These are phyloP conservation scores for Mnemiopsis leidyi DNA, from an alignment of 37 sponge, comb jelly and placozoan species.

Conservation along the genomic window DNA sequence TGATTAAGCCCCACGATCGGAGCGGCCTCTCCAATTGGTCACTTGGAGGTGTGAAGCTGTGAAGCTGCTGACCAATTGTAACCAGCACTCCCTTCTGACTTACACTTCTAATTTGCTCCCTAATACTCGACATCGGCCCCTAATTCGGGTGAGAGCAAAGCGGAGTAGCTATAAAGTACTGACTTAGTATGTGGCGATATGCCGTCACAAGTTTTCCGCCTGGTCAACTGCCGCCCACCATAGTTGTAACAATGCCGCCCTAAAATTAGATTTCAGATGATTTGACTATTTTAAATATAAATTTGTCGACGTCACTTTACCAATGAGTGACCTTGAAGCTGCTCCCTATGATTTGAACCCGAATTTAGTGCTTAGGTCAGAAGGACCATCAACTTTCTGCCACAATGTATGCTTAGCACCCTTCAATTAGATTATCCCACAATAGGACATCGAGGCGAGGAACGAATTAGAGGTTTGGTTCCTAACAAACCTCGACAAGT, in stretches of 20 bases:
- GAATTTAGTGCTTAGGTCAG: conserved; percentile 10
- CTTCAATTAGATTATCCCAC: neutral
- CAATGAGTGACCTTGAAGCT: neutral
- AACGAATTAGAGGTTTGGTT: neutral
- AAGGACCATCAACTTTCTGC: conserved; percentile 5
- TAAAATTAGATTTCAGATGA: neutral
- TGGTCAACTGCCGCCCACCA: neutral
- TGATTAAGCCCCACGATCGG: neutral
- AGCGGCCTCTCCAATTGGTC: neutral
- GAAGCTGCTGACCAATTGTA: neutral
- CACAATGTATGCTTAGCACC: conserved; percentile 28
- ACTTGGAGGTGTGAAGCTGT: neutral
- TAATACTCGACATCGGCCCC: neutral
- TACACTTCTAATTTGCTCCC: neutral
- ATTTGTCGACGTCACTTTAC: neutral
- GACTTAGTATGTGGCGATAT: neutral
- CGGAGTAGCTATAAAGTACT: neutral
- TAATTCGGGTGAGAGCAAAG: neutral
- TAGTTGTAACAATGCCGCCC: neutral
- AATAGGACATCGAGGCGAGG: neutral
- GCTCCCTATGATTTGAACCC: neutral
- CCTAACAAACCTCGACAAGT: neutral
- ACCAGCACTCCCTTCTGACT: neutral
- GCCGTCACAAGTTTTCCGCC: neutral
- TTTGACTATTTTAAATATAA: neutral